Evolutionary conservation across 2,888 invertebrate species (phyloP).

Genomic region (Antheraea yamamai): DNA sequence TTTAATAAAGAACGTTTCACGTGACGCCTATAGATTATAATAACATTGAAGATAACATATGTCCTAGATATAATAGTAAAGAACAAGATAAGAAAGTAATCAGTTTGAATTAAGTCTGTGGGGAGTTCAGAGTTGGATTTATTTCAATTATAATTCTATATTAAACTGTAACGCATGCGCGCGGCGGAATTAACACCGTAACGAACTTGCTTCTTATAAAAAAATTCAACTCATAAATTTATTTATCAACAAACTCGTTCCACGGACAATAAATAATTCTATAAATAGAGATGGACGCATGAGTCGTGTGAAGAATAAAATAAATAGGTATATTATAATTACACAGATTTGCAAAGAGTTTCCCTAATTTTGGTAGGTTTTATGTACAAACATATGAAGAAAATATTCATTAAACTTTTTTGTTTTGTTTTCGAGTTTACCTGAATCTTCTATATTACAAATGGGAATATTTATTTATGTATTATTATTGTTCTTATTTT

Average conservation of each 20-base stretch:
- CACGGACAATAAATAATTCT: neutral
- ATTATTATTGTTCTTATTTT: too few relatives aligned
- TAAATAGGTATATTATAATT: neutral
- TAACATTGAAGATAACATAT: conserved; percentile 28
- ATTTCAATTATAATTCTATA: conserved; percentile 79
- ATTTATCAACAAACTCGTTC: neutral
- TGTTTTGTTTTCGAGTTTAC: too few relatives aligned
- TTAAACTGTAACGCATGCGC: conserved; percentile 64
- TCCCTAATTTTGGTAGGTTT: too few relatives aligned
- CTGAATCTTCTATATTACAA: too few relatives aligned
- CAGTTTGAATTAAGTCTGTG: conserved; percentile 60
- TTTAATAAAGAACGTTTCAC: neutral
- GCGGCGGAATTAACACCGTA: conserved; percentile 58
- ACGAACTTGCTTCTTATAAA: conserved; percentile 18
- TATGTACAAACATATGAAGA: too few relatives aligned
- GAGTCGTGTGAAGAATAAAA: neutral
- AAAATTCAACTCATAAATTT: neutral
- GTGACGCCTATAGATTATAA: neutral
- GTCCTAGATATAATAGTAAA: conserved; percentile 34
- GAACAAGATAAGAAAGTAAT: conserved; percentile 64
- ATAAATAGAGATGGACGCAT: neutral
- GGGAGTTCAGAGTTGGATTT: conserved; percentile 67
- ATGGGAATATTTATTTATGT: too few relatives aligned
- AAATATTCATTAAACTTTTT: too few relatives aligned
- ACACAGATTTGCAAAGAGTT: too few relatives aligned